Percentiles rank a stretch among this genome's conserved stretches.
These are phyloP conservation scores for Rousettus madagascariensis DNA, from an alignment of 2,797 vertebrate species.

Conservation along the genomic window DNA sequence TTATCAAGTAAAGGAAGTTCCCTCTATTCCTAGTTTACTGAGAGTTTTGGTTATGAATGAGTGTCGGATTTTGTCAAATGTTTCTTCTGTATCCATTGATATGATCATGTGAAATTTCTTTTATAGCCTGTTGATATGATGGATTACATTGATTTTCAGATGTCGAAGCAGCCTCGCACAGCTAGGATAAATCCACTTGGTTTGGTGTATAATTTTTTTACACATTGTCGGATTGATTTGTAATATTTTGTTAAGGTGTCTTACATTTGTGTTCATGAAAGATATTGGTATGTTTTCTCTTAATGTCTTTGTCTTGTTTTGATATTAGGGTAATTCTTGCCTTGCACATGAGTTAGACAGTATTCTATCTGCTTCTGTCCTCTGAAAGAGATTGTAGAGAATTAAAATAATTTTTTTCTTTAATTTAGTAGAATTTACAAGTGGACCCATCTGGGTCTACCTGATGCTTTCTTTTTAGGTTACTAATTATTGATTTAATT, in stretches of 20 bases:
- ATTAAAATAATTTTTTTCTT: not conserved
- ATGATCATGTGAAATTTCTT: not conserved
- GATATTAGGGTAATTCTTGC: not conserved
- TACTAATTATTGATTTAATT: not conserved
- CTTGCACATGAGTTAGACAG: not conserved
- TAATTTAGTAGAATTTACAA: not conserved
- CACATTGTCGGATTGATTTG: not conserved
- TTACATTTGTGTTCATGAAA: not conserved
- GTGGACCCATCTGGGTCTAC: not conserved
- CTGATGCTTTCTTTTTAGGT: not conserved
- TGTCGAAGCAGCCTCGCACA: not conserved
- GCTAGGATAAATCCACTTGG: not conserved
- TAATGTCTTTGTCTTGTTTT: not conserved
- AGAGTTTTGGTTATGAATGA: not conserved
- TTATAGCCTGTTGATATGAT: not conserved
- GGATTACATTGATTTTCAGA: not conserved
- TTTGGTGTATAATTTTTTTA: not conserved
- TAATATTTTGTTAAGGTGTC: not conserved
- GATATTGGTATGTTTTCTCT: not conserved
- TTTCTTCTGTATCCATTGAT: not conserved
- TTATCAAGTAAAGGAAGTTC: not conserved
- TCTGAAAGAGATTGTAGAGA: not conserved
- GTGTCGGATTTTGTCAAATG: not conserved
- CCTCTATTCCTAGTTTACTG: not conserved
- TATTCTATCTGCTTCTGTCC: not conserved